Percentiles rank a stretch among this genome's conserved stretches.
Conservation (phyloP, 2,888 invertebrate species). For the Beris chalybata region DNA sequence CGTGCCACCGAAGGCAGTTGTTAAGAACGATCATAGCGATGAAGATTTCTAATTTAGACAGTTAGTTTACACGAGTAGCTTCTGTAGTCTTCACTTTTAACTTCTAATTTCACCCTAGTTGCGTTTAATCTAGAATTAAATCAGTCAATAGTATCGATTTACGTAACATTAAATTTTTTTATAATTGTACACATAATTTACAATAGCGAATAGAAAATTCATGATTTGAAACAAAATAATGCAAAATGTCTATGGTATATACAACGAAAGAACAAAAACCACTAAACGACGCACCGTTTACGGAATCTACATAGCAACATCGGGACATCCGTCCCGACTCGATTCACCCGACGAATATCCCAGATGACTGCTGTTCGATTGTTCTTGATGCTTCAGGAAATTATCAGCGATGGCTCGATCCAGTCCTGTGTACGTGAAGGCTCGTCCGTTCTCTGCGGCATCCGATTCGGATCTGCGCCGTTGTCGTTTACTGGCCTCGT, state of each 20-base stretch:
- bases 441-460: conserved; percentile 47
- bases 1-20: conserved; percentile 46
- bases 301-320: conserved; percentile 49
- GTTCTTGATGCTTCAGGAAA: conserved; percentile 53
- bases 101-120: not conserved
- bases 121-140: too few species aligned
- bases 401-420: conserved; percentile 55
- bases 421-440: conserved; percentile 53
- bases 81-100: not conserved
- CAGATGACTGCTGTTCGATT: conserved; percentile 48
- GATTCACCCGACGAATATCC: conserved; percentile 49
- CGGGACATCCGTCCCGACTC: conserved; percentile 46
- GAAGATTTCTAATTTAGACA: conserved; percentile 37
- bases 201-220: conserved; percentile 30
- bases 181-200: conserved; percentile 33
- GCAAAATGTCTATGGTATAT: conserved; percentile 26
- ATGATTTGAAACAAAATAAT: conserved; percentile 5
- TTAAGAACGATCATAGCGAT: conserved; percentile 37
- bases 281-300: not conserved
- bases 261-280: conserved; percentile 6
- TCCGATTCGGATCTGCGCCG: conserved; percentile 54
- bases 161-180: too few species aligned
- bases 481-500: conserved; percentile 49
- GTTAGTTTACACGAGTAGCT: not conserved
- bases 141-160: too few species aligned